Evolutionary conservation across 2,113 vertebrate genomes (phyloP).

Genomic region (Meles meles): DNA sequence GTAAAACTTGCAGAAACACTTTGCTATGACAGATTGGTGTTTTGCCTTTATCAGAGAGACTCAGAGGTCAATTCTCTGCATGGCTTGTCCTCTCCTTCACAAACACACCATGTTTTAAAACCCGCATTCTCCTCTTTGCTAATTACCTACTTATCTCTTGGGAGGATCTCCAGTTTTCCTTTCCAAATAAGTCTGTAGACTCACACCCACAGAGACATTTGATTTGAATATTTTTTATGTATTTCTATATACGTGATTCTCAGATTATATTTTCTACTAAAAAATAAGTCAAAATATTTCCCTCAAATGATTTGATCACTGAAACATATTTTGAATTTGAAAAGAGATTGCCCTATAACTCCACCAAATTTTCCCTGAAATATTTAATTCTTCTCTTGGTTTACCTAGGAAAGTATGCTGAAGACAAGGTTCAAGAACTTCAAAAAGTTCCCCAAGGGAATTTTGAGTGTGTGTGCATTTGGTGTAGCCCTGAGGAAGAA

Average conservation of each 20-base stretch:
- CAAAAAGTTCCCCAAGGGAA: neutral
- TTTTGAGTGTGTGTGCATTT: neutral
- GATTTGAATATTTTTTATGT: neutral
- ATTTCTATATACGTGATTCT: neutral
- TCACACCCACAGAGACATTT: neutral
- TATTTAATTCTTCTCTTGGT: neutral
- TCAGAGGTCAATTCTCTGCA: neutral
- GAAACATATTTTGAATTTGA: neutral
- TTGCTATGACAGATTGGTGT: neutral
- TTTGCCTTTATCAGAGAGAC: neutral
- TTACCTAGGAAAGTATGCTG: neutral
- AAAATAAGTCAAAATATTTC: neutral
- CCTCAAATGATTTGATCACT: neutral
- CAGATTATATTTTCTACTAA: constrained; percentile 4
- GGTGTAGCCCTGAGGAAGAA: neutral
- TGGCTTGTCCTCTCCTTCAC: neutral
- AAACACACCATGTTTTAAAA: neutral
- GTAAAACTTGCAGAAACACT: neutral
- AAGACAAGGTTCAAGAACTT: neutral
- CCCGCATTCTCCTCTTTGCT: neutral
- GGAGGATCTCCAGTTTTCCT: neutral
- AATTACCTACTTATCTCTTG: neutral
- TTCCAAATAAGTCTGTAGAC: neutral
- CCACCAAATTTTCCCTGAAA: neutral
- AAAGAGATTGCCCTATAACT: neutral